A percentile compares a stretch with the other conserved stretches of the same genome.
phyloP scores from a whole-genome alignment of 2,797 vertebrate genomes.

The Gymnothorax javanicus region DNA sequence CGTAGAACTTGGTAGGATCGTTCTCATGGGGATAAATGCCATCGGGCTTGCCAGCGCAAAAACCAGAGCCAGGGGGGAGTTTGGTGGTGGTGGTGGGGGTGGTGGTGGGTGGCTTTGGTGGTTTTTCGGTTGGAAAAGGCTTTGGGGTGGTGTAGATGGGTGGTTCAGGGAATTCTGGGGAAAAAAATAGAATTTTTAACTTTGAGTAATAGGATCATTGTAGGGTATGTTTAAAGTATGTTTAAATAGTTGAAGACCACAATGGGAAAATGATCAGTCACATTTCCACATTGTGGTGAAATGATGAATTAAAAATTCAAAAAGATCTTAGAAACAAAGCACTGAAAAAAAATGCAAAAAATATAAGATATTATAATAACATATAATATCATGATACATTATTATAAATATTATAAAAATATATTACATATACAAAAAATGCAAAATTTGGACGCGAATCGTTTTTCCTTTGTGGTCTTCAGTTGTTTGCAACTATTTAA shows the following conservation, averaged over 20 bases:
- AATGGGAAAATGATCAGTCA: too few species aligned
- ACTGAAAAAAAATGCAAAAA: too few species aligned
- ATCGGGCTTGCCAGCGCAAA: constrained; percentile 54
- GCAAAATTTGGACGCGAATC: too few species aligned
- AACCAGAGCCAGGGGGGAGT: constrained; percentile 35
- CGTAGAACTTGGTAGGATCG: constrained; percentile 44
- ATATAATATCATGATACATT: too few species aligned
- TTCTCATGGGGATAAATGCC: constrained; percentile 48
- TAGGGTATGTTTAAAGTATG: background rate
- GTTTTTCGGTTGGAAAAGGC: constrained; percentile 27
- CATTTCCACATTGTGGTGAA: too few species aligned
- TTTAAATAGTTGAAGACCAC: background rate
- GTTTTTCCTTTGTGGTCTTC: too few species aligned
- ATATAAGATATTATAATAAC: too few species aligned
- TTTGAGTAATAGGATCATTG: background rate
- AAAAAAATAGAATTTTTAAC: background rate
- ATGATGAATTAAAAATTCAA: too few species aligned
- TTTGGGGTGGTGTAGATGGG: constrained; percentile 14
- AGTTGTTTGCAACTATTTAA: too few species aligned
- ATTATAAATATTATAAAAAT: too few species aligned
- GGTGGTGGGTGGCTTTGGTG: constrained; percentile 6
- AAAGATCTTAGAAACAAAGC: too few species aligned
- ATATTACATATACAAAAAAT: too few species aligned
- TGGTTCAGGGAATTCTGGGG: constrained; percentile 8
- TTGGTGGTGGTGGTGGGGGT: constrained; percentile 41